These are phyloP conservation scores for Cygnus buccinator DNA, from an alignment of 2,113 vertebrate species.

Conservation along the genomic window DNA sequence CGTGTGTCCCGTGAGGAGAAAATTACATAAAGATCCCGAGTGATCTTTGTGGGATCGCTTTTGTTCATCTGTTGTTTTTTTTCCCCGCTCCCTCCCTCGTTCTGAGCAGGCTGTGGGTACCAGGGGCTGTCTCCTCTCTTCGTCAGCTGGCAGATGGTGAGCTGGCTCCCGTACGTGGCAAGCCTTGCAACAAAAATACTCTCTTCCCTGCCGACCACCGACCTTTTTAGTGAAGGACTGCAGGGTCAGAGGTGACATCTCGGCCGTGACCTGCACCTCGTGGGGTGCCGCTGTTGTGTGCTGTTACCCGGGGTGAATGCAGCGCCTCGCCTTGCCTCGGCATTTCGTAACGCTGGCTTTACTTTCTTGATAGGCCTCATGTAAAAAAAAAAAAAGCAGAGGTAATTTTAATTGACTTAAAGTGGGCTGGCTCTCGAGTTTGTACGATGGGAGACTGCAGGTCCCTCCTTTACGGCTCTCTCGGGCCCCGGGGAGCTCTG, in stretches of 20 bases:
- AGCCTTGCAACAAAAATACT: neutral
- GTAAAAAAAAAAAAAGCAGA: neutral
- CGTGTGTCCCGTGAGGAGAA: neutral
- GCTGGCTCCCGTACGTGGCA: neutral
- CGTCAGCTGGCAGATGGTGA: neutral
- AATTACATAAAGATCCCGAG: neutral
- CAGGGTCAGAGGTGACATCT: neutral
- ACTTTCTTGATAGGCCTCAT: too few relatives aligned
- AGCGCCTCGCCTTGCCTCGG: neutral
- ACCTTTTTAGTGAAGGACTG: neutral
- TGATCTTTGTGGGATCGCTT: neutral
- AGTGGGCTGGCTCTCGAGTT: neutral
- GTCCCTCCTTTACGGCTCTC: neutral
- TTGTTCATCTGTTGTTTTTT: neutral
- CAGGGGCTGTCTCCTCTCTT: neutral
- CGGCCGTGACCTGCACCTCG: neutral
- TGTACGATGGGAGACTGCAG: too few relatives aligned
- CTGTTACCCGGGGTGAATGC: neutral
- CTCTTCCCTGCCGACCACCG: neutral
- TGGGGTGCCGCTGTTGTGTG: too few relatives aligned
- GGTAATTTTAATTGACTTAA: neutral
- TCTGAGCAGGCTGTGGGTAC: neutral
- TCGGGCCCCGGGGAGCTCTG: neutral
- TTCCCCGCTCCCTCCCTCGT: neutral
- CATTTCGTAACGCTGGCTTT: neutral